These are phyloP conservation scores for Arvicola amphibius DNA, from an alignment of 2,797 vertebrate species.

Conservation along the genomic window DNA sequence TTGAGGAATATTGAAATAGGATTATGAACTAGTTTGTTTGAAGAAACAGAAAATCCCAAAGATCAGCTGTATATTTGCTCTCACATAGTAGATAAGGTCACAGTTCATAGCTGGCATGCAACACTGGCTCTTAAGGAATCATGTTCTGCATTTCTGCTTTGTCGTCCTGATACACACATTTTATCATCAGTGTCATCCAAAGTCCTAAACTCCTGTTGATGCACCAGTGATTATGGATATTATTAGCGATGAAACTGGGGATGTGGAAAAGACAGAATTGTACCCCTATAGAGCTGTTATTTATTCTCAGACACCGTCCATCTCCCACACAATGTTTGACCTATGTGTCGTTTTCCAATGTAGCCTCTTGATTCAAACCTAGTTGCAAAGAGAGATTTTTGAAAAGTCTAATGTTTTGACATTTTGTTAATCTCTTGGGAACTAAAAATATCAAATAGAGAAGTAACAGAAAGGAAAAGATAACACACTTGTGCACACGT, in stretches of 20 bases:
- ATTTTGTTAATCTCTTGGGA: background rate
- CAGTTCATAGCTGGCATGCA: background rate
- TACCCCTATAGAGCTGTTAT: background rate
- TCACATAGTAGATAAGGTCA: background rate
- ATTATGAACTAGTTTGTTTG: background rate
- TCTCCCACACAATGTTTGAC: background rate
- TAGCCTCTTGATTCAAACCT: background rate
- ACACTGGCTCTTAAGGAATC: background rate
- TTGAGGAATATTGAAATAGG: background rate
- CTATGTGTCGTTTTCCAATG: background rate
- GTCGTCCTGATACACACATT: no score
- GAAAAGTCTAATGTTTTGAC: background rate
- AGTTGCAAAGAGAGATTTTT: background rate
- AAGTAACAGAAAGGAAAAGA: background rate
- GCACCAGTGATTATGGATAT: background rate
- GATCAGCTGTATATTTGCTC: background rate
- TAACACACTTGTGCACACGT: rapidly evolving
- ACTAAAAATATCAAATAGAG: background rate
- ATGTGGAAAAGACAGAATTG: background rate
- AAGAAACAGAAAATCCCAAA: conserved; percentile 39
- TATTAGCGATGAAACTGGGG: background rate
- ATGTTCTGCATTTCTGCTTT: background rate
- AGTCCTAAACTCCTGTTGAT: background rate
- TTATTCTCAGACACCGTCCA: background rate
- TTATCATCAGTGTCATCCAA: background rate